phyloP scores from a whole-genome alignment of 2,113 vertebrate species.

The Marcusenius ussheri region DNA sequence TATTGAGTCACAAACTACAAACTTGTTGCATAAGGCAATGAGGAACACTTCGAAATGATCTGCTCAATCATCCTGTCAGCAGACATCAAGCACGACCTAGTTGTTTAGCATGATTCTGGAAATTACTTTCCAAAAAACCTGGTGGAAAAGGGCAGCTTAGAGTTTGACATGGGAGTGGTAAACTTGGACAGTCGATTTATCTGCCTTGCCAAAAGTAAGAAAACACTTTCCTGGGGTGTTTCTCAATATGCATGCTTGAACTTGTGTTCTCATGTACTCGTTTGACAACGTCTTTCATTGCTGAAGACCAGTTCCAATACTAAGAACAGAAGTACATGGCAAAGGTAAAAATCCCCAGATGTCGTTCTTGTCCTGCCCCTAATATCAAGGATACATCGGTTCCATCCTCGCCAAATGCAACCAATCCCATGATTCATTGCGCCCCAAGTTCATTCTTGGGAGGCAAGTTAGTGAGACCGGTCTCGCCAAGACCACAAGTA shows the following conservation, averaged over 20 bases:
- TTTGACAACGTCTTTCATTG: not conserved
- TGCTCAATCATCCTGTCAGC: not conserved
- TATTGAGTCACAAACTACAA: not conserved
- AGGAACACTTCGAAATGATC: not conserved
- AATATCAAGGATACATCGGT: not conserved
- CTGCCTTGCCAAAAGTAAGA: not conserved
- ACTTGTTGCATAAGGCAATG: not conserved
- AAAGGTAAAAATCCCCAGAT: not conserved
- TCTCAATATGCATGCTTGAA: not conserved
- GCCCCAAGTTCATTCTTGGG: not conserved
- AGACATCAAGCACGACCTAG: not conserved
- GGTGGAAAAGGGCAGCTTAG: not conserved
- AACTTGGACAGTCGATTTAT: not conserved
- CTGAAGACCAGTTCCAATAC: not conserved
- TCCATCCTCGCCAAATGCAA: not conserved
- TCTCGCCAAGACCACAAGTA: not conserved
- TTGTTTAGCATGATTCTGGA: not conserved
- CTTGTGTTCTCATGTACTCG: not conserved
- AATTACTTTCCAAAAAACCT: not conserved
- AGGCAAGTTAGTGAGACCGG: not conserved
- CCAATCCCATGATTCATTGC: not conserved
- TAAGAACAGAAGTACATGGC: not conserved
- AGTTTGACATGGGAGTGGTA: not conserved
- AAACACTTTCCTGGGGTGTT: not conserved
- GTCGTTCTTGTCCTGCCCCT: not conserved